Evolutionary conservation across 2,113 vertebrate species (phyloP), one percentile per base, ranked within the genome.

Genomic region (Anser brachyrhynchus): DNA sequence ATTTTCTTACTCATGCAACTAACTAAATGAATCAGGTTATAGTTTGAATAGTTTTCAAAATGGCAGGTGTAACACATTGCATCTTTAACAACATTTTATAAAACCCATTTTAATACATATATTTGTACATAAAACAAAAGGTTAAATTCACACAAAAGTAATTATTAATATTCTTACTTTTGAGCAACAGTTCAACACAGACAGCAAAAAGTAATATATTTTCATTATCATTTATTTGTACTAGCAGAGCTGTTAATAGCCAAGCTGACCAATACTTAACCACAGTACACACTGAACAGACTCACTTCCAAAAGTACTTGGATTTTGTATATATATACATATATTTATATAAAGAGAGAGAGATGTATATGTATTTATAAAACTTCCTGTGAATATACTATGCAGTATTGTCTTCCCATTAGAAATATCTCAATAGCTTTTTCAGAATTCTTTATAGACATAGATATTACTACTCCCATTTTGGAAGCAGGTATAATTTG

Each of bases 11-110:
- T 91, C 4, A 2, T 78, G 75, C 75, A 90, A 95, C 72, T 76
- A 90, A 95, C 72, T 76, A 92, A 94, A 97, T 93, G 35, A 84
- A 73, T 92, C 70, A 69, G 58, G 62, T 93, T 92, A 92, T n/a
- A 95, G n/a, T 93, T 44, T 78, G 43, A 96, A 86, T 66, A 92
- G 57, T 29, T 95, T 92, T 90, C n/a, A 94, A 79, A 79, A 78
- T 90, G 49, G 72, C 65, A 91, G 20, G 43, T 69, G 80, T 76
- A 96, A 82, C 46, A 29, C 52, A 89, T 80, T 91, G 74, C 57
- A 72, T 72, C 54, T 91, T 93, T 82, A 82, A 80, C 87, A 93
- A 71, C 66, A 96, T 90, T 61, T 25, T 65, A 90, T 77, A 6
- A 19, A 55, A 91, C 73, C 0, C 17, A 84, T 72, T 94, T 41